Evolutionary conservation across 2,888 invertebrate genomes (phyloP).

Genomic region (Ochropleura leucogaster): DNA sequence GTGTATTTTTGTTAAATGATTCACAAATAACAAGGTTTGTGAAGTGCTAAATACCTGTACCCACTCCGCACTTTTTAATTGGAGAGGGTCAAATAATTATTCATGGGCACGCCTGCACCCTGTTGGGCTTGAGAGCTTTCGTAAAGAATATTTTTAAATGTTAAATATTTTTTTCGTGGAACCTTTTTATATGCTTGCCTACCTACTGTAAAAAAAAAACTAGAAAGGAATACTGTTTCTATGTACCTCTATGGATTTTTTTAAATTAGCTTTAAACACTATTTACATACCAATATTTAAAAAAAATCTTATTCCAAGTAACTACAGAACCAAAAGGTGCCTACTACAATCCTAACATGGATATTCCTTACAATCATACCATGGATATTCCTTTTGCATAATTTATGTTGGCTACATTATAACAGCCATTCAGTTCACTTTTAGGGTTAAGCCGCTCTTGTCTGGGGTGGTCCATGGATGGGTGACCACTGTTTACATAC

Average conservation of each 20-base stretch:
- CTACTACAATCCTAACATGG: too few relatives aligned
- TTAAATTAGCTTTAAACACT: background rate
- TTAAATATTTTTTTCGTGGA: conserved; percentile 42
- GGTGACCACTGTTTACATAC: too few relatives aligned
- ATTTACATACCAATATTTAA: background rate
- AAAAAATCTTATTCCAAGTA: too few relatives aligned
- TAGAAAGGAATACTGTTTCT: conserved; percentile 1
- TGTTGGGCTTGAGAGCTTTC: conserved; percentile 59
- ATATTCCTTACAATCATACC: too few relatives aligned
- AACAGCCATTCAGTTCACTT: too few relatives aligned
- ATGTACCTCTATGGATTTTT: background rate
- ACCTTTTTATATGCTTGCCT: conserved; percentile 32
- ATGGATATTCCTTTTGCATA: too few relatives aligned
- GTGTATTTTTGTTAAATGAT: conserved; percentile 62
- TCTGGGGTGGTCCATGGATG: too few relatives aligned
- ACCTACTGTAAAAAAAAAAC: background rate
- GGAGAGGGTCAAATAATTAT: conserved; percentile 78
- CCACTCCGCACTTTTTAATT: conserved; percentile 76
- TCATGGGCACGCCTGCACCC: conserved; percentile 71
- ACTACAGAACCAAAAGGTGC: too few relatives aligned
- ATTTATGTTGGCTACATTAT: too few relatives aligned
- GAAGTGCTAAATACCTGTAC: conserved; percentile 69
- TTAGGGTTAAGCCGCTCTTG: too few relatives aligned
- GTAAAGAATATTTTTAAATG: conserved; percentile 66
- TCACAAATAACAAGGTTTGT: conserved; percentile 67